Evolutionary conservation across 2,888 invertebrate species (phyloP).

Genomic region (Zhuqinia jingwanae): DNA sequence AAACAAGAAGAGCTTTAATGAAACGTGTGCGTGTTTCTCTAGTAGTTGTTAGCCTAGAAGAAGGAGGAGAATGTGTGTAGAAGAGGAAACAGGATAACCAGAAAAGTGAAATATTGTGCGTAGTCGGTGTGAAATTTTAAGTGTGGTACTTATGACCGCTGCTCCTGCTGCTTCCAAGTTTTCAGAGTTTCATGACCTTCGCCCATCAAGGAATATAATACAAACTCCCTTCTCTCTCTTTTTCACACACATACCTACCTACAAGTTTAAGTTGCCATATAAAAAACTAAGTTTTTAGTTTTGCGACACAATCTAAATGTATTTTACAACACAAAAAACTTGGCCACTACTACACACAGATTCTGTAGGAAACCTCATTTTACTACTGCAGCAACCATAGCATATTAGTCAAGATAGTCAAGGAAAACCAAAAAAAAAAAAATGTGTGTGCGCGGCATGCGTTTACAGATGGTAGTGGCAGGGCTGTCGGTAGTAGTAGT

Average conservation of each 20-base stretch:
- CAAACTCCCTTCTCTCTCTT: neutral
- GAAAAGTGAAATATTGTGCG: slow-evolving; percentile 58
- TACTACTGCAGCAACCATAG: slow-evolving; percentile 26
- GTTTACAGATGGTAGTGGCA: no score
- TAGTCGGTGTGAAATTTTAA: slow-evolving; percentile 52
- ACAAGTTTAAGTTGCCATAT: no score
- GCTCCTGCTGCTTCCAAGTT: slow-evolving; percentile 1
- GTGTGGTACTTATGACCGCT: slow-evolving; percentile 40
- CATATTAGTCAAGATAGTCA: neutral
- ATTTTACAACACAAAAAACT: slow-evolving; percentile 28
- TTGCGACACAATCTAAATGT: slow-evolving; percentile 36
- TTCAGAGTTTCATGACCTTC: slow-evolving; percentile 56
- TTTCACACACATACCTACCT: neutral
- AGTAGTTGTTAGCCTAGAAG: neutral
- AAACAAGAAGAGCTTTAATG: slow-evolving; percentile 43
- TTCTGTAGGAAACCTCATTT: neutral
- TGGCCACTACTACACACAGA: slow-evolving; percentile 5
- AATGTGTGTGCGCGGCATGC: no score
- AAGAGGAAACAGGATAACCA: slow-evolving; percentile 30
- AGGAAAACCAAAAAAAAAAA: neutral
- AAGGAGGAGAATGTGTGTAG: neutral
- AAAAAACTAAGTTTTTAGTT: slow-evolving; percentile 21
- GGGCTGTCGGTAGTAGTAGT: no score
- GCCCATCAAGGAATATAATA: slow-evolving; percentile 31
- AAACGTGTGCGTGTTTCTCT: slow-evolving; percentile 11